A percentile compares a stretch with the other conserved stretches of the same genome.
Conservation (phyloP, 2,888 invertebrate genomes). For the Athrips mouffetella region DNA sequence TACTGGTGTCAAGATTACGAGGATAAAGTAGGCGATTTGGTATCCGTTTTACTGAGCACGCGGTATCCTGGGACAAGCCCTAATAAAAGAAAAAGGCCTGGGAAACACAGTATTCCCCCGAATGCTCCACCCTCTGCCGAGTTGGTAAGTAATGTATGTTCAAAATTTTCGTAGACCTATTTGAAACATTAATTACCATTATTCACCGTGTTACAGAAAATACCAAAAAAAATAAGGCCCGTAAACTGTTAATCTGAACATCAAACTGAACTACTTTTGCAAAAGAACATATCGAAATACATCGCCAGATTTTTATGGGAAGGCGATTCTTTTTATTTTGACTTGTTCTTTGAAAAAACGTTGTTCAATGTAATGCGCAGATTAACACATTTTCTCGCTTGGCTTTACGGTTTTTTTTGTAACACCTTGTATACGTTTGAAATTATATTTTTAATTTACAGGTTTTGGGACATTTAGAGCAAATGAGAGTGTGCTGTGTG, state of each 20-base stretch:
- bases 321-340: too few species aligned
- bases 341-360: too few species aligned
- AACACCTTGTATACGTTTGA: background rate
- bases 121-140: slow-evolving; percentile 88
- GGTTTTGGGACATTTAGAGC: slow-evolving; percentile 95
- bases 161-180: background rate
- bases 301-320: too few species aligned
- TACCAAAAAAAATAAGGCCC: too few species aligned
- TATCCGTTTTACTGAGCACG: slow-evolving; percentile 87
- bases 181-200: too few species aligned
- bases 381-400: too few species aligned
- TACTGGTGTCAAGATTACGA: slow-evolving; percentile 97
- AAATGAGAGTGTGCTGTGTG: slow-evolving; percentile 87
- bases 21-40: slow-evolving; percentile 90
- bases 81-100: slow-evolving; percentile 92
- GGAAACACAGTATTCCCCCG: slow-evolving; percentile 83
- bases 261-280: too few species aligned
- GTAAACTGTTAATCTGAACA: too few species aligned
- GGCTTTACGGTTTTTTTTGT: background rate
- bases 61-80: slow-evolving; percentile 93
- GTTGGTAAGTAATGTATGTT: slow-evolving; percentile 71
- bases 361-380: too few species aligned
- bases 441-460: slow-evolving; percentile 40
- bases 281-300: too few species aligned
- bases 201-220: too few species aligned